These are phyloP conservation scores for Larimichthys polyactis DNA, from an alignment of 2,113 vertebrate genomes.

Conservation along the genomic window DNA sequence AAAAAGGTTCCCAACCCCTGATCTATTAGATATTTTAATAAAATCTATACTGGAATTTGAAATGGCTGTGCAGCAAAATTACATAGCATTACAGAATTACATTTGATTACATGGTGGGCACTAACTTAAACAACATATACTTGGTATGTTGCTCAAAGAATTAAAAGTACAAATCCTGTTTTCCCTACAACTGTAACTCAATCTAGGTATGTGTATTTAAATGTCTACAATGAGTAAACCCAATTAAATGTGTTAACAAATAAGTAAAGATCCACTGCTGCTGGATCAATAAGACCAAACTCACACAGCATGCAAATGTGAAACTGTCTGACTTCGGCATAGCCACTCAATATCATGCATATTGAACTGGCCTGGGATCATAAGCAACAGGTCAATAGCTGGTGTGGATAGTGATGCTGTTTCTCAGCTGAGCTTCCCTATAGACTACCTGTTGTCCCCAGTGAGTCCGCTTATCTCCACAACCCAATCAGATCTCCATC, in stretches of 20 bases:
- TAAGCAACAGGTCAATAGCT: constrained; percentile 84
- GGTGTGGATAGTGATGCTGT: constrained; percentile 66
- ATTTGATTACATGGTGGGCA: no score
- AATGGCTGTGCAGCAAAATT: background rate
- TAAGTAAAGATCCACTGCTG: constrained; percentile 84
- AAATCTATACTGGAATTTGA: background rate
- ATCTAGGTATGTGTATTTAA: constrained; percentile 62
- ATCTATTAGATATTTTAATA: background rate
- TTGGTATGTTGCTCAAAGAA: background rate
- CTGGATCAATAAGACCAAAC: constrained; percentile 79
- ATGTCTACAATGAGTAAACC: constrained; percentile 77
- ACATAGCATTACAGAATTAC: no score
- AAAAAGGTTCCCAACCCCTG: no score
- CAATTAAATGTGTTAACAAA: constrained; percentile 87
- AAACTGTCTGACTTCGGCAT: constrained; percentile 63
- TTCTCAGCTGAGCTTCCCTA: constrained; percentile 58
- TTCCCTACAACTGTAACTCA: constrained; percentile 46
- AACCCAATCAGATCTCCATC: constrained; percentile 63
- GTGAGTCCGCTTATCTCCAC: constrained; percentile 58
- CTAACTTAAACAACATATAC: background rate
- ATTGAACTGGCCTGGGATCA: constrained; percentile 77
- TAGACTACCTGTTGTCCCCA: constrained; percentile 71
- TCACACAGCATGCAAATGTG: constrained; percentile 82
- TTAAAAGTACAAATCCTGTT: constrained; percentile 17
- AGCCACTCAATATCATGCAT: constrained; percentile 77